Conservation (phyloP, 2,888 invertebrate species). For the Noctua janthe region DNA sequence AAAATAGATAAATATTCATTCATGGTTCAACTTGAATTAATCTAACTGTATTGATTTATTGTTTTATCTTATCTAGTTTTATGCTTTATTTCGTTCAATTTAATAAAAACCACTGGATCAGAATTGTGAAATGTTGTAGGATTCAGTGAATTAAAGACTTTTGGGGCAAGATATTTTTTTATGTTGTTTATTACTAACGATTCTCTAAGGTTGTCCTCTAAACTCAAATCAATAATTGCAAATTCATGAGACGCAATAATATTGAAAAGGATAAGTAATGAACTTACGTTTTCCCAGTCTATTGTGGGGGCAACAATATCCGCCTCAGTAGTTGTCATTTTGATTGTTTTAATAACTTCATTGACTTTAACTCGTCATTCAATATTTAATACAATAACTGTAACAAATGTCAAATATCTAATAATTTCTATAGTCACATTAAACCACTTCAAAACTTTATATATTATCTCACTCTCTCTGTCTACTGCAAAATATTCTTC, state of each 20-base stretch:
- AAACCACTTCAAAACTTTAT: background rate
- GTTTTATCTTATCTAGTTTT: slow-evolving; percentile 38
- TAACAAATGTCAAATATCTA: background rate
- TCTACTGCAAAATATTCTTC: background rate
- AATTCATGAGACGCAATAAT: too few relatives aligned
- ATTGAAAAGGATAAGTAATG: background rate
- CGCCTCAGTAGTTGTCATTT: slow-evolving; percentile 64
- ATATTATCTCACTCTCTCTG: background rate
- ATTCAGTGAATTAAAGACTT: background rate
- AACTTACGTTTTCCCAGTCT: slow-evolving; percentile 78
- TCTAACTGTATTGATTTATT: slow-evolving; percentile 36
- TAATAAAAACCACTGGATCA: background rate
- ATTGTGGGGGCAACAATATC: slow-evolving; percentile 46
- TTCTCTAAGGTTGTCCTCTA: background rate
- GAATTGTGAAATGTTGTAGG: background rate
- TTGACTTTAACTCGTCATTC: background rate
- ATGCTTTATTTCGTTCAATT: slow-evolving; percentile 3
- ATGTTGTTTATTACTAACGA: background rate
- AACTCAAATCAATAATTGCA: background rate
- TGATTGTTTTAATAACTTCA: background rate
- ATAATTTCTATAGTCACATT: too few relatives aligned
- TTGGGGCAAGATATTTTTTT: background rate
- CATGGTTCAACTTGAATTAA: slow-evolving; percentile 25
- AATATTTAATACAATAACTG: slow-evolving; percentile 5
- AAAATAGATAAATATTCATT: slow-evolving; percentile 59